Evolutionary conservation across 1,140 invertebrate genomes (phyloP), one percentile per base, ranked within the genome.

Genomic region (Orius laevigatus): DNA sequence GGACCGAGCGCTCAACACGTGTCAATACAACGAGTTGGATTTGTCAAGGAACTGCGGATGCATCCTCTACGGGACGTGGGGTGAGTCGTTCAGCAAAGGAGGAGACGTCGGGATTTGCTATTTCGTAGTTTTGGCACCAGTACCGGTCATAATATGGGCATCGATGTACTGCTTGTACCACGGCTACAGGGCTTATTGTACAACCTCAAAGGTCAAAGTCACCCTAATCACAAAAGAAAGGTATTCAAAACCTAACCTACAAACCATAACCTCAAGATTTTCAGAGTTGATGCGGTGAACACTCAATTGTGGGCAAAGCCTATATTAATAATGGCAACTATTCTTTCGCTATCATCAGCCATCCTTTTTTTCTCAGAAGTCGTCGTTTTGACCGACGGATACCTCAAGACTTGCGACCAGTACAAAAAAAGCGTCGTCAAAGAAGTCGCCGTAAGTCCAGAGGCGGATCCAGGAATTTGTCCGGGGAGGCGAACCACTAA

Each of bases 31-130:
- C 8, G 43, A 45, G 18, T 12, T n/a, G 9, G 43, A 45, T 31
- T 66, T 73, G 4, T 70, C 77, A 48, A 64, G 61, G 1, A 70
- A 72, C 50, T 81, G 78, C 59, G 76, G 76, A 5, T 81, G 78
- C 52, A 73, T 79, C 54, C 63, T 82, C 0, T 76, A 75, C 55
- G 70, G 72, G 10, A 32, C 35, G 10, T n/a, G 61, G 66, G 1
- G 71, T 66, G 41, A 72, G 73, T 3, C 72, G 66, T 50, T 67
- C 62, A 78, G 80, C 49, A 71, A 71, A 56, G 79, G 79, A n/a
- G 76, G 78, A 0, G 69, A 73, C 33, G 71, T 71, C 6, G 69
- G 69, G 4, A 65, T 73, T 15, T 81, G 79, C 51, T 60, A 75
- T 12, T 82, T 72, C 57, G 69, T 66, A 5, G 67, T 70, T 11